Evolutionary conservation across 2,797 vertebrate genomes (phyloP).

Genomic region (Alauda arvensis): DNA sequence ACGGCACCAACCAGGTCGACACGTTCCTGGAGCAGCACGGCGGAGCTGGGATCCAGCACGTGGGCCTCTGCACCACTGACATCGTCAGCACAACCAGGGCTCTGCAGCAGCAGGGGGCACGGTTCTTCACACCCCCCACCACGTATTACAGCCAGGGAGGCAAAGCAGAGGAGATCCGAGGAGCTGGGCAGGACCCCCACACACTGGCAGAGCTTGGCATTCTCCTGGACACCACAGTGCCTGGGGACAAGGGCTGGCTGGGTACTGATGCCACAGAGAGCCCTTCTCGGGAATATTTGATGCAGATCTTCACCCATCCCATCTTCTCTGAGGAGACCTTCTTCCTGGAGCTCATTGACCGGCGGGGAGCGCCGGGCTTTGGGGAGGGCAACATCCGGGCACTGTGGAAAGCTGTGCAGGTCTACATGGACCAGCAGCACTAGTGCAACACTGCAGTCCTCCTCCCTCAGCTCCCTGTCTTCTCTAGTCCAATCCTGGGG

Average conservation of each 20-base stretch:
- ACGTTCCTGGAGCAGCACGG: slow-evolving; percentile 84
- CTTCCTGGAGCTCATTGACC: slow-evolving; percentile 93
- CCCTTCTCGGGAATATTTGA: slow-evolving; percentile 66
- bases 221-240: slow-evolving; percentile 81
- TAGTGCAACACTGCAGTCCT: neutral
- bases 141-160: slow-evolving; percentile 84
- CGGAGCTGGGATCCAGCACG: slow-evolving; percentile 87
- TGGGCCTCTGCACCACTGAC: slow-evolving; percentile 81
- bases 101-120: slow-evolving; percentile 73
- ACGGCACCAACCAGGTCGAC: slow-evolving; percentile 83
- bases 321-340: slow-evolving; percentile 89
- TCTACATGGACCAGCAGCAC: slow-evolving; percentile 75
- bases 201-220: slow-evolving; percentile 82
- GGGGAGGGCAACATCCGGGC: slow-evolving; percentile 91
- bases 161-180: slow-evolving; percentile 82
- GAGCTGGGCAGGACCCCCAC: slow-evolving; percentile 75
- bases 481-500: neutral
- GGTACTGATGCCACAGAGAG: neutral
- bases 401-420: slow-evolving; percentile 88
- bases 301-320: slow-evolving; percentile 93
- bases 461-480: neutral
- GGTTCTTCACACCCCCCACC: slow-evolving; percentile 81
- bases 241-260: accelerated
- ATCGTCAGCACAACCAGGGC: slow-evolving; percentile 75
- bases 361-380: slow-evolving; percentile 84